Evolutionary conservation across 2,113 vertebrate species (phyloP), one percentile per base, ranked within the genome.

Genomic region (Hydrochoerus hydrochaeris): DNA sequence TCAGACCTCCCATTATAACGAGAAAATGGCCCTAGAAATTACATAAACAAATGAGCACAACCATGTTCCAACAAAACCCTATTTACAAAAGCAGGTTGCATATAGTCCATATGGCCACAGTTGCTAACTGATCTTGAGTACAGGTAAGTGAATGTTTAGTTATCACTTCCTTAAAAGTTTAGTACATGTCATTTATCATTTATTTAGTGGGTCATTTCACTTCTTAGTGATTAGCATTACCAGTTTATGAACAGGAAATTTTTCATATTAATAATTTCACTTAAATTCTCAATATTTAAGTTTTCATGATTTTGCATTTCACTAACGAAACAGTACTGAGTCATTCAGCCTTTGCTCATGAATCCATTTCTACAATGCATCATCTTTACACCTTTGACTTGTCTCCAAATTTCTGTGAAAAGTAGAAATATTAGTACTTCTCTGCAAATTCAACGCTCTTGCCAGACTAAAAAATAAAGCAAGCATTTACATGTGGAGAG

Each of bases 291-390:
- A 73, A 67, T 80, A 85, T 69, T 81, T 91, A 80, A 38, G 80
- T 44, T 92, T 93, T 90, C 52, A 28, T 81, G 91, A 93, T 60
- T 93, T 32, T 80, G 20, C 20, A 78, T n/a, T 86, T 69, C 41
- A 82, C 65, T 86, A 67, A 85, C 44, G 44, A 91, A 88, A 81
- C 0, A 87, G 12, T 87, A 78, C 57, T 84, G 80, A 65, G 62
- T 80, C 52, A 83, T 30, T 85, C 32, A 41, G 80, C 84, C 57
- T 92, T 91, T 69, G 11, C 19, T 96, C 30, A 88, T 44, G 49
- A 90, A 92, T 91, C 4, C 32, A 52, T 85, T 90, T 94, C 82
- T 96, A 90, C 85, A 96, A 88, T 60, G 41, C 28, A 58, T 41
- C 32, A 57, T 58, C 96, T 95, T 86, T 60, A 85, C 26, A 80